Conservation (phyloP, 2,888 invertebrate genomes). For the Xestia ashworthii region DNA sequence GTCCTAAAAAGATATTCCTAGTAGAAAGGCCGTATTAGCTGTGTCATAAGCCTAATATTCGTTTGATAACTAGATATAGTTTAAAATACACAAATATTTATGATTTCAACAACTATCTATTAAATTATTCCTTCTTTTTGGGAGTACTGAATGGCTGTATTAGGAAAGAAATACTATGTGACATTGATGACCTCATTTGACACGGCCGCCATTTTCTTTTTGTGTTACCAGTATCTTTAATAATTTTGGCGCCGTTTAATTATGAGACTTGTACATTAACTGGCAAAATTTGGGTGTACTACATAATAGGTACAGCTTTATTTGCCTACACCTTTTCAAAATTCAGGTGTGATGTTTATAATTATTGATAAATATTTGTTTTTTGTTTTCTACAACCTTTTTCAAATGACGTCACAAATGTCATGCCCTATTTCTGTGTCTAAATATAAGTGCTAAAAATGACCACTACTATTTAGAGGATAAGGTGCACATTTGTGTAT, state of each 20-base stretch:
- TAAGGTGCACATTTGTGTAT: constrained; percentile 37
- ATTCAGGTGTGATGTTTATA: background rate
- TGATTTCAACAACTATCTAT: constrained; percentile 55
- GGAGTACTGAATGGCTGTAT: constrained; percentile 61
- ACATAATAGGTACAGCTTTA: background rate
- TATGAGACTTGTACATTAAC: background rate
- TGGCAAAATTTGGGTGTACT: background rate
- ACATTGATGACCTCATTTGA: constrained; percentile 45
- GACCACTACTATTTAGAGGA: constrained; percentile 20
- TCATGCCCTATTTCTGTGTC: constrained; percentile 14
- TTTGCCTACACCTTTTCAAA: background rate
- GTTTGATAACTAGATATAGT: constrained; percentile 56
- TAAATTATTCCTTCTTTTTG: constrained; percentile 54
- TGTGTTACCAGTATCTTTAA: constrained; percentile 16
- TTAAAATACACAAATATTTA: constrained; percentile 60
- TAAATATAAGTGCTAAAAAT: constrained; percentile 36
- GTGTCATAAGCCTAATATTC: constrained; percentile 62
- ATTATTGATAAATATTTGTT: background rate
- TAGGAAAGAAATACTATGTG: constrained; percentile 3
- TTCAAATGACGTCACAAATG: constrained; percentile 21
- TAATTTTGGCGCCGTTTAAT: background rate
- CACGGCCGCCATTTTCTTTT: constrained; percentile 37
- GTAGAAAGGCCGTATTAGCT: constrained; percentile 55
- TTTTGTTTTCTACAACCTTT: background rate
- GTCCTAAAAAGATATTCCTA: constrained; percentile 62